Percentiles rank a stretch among this genome's conserved stretches.
Conservation (phyloP, 2,797 vertebrate genomes). For the Perodicticus potto region DNA sequence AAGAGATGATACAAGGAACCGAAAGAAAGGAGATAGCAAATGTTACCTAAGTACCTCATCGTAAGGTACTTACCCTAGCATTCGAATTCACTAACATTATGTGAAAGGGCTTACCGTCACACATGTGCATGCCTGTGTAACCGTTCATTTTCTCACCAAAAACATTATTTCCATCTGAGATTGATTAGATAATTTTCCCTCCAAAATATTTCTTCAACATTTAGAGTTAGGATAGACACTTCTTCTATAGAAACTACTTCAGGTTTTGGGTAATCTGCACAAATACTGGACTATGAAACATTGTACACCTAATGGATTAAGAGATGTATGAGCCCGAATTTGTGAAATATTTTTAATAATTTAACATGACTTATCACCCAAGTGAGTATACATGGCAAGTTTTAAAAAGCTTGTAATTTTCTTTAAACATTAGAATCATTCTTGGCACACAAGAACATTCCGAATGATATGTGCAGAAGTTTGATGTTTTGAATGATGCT, state of each 20-base stretch:
- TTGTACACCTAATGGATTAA: not conserved
- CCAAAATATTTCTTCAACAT: not conserved
- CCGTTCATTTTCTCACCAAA: not conserved
- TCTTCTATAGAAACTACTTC: not conserved
- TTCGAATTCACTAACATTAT: not conserved
- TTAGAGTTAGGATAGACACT: not conserved
- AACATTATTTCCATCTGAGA: not conserved
- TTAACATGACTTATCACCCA: not conserved
- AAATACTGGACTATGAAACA: not conserved
- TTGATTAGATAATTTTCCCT: not conserved
- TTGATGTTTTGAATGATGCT: not conserved
- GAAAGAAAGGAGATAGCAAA: not conserved
- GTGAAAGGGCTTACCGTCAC: not conserved
- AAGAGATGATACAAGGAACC: not conserved
- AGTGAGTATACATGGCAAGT: not conserved
- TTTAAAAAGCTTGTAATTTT: conserved; percentile 29
- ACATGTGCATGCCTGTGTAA: not conserved
- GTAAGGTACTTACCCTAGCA: not conserved
- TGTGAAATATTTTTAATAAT: conserved; percentile 12
- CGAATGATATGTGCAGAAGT: not conserved
- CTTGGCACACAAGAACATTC: not conserved
- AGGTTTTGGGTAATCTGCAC: not conserved
- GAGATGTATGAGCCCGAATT: not conserved
- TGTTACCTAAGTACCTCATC: not conserved
- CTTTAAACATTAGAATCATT: conserved; percentile 3